These are phyloP conservation scores for Marisa cornuarietis DNA, from an alignment of 1,140 invertebrate species.

Conservation along the genomic window DNA sequence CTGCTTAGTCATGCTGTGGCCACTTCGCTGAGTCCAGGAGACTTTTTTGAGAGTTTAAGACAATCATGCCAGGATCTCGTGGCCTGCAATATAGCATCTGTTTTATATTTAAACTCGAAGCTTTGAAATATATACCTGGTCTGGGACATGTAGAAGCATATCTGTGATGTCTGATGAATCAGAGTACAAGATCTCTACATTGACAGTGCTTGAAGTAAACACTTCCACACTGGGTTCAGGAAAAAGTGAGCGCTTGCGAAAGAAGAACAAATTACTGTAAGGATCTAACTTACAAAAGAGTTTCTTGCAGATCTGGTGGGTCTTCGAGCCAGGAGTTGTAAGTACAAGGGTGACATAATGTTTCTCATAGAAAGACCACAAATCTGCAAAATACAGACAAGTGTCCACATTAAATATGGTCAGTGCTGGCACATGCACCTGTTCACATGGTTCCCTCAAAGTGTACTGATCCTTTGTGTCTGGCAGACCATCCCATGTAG, in stretches of 20 bases:
- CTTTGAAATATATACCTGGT: slow-evolving; percentile 19
- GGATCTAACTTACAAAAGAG: slow-evolving; percentile 30
- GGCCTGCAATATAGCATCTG: no score
- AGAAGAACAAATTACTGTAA: slow-evolving; percentile 34
- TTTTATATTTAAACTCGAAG: slow-evolving; percentile 1
- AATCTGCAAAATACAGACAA: slow-evolving; percentile 52
- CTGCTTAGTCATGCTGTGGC: no score
- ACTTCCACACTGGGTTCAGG: slow-evolving; percentile 5
- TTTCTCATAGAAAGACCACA: slow-evolving; percentile 40
- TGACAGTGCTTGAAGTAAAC: slow-evolving; percentile 17
- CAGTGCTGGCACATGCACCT: slow-evolving; percentile 29
- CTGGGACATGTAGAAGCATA: background rate
- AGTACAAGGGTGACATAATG: slow-evolving; percentile 47
- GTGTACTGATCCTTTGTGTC: no score
- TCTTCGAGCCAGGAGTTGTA: slow-evolving; percentile 24
- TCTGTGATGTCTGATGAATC: slow-evolving; percentile 30
- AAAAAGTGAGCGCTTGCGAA: slow-evolving; percentile 14
- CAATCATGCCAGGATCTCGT: no score
- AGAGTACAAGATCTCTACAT: slow-evolving; percentile 41
- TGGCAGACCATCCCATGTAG: slow-evolving; percentile 18
- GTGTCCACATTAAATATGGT: slow-evolving; percentile 23
- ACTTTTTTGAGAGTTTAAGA: no score
- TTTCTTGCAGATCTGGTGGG: slow-evolving; percentile 50
- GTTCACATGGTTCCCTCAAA: background rate
- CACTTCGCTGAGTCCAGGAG: no score